These are phyloP conservation scores for Cloeon dipterum DNA, from an alignment of 2,888 invertebrate species.

Conservation along the genomic window DNA sequence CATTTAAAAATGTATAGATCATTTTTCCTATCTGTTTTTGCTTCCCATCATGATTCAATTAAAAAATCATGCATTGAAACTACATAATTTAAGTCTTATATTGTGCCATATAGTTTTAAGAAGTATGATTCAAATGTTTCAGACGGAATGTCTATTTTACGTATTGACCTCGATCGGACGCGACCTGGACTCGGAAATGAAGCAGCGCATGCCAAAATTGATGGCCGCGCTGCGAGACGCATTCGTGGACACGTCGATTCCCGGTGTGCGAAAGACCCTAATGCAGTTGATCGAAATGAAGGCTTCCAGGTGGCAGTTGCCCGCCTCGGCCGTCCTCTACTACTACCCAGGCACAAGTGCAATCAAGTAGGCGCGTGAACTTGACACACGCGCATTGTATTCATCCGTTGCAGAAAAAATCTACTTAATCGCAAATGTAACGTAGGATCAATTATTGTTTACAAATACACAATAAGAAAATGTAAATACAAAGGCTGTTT, in stretches of 20 bases:
- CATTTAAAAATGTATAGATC: too few relatives aligned
- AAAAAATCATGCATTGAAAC: too few relatives aligned
- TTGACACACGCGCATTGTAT: too few relatives aligned
- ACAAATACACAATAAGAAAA: too few relatives aligned
- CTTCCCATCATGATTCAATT: too few relatives aligned
- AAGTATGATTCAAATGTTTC: conserved; percentile 9
- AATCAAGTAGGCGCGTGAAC: not conserved
- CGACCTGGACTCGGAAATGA: conserved; percentile 62
- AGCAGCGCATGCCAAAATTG: conserved; percentile 54
- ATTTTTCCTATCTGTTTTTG: too few relatives aligned
- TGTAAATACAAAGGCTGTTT: too few relatives aligned
- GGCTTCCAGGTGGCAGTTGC: conserved; percentile 76
- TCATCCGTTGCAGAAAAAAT: too few relatives aligned
- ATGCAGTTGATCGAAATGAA: conserved; percentile 76
- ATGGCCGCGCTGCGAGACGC: conserved; percentile 63
- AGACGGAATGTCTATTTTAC: conserved; percentile 77
- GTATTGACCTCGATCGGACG: conserved; percentile 75
- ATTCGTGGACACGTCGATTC: conserved; percentile 40
- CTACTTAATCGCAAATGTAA: too few relatives aligned
- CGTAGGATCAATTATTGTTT: too few relatives aligned
- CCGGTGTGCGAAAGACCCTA: conserved; percentile 58
- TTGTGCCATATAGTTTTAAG: too few relatives aligned
- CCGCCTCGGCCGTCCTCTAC: conserved; percentile 71
- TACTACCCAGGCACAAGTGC: conserved; percentile 20
- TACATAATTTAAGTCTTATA: too few relatives aligned